Evolutionary conservation across 2,888 invertebrate species (phyloP).

Genomic region (Fragum sueziense): DNA sequence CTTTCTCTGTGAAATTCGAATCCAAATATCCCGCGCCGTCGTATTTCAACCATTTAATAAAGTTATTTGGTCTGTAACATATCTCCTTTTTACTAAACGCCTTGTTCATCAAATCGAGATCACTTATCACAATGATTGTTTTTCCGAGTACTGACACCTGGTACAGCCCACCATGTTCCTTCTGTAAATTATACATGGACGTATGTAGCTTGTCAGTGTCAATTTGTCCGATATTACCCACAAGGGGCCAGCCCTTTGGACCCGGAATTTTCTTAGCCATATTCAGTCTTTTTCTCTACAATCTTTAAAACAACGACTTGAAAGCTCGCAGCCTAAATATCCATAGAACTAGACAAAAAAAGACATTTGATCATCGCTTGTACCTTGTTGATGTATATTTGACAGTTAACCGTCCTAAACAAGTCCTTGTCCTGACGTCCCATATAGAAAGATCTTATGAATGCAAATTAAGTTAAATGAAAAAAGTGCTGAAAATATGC

Average conservation of each 20-base stretch:
- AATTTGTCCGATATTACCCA: neutral
- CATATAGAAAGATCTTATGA: no score
- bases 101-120: neutral
- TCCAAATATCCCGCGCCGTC: neutral
- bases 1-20: slow-evolving; percentile 2
- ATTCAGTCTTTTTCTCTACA: no score
- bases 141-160: neutral
- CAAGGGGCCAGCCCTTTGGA: neutral
- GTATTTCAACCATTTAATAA: neutral
- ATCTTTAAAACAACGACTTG: no score
- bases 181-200: neutral
- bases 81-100: neutral
- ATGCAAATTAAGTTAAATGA: no score
- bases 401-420: no score
- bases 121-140: neutral
- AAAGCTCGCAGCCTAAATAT: no score
- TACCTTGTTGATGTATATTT: no score
- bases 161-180: neutral
- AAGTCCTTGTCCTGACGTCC: no score
- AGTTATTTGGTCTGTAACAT: neutral
- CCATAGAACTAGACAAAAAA: no score
- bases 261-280: slow-evolving; percentile 12
- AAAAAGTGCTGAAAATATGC: no score
- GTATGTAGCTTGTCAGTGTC: neutral
- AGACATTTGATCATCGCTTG: no score